Percentiles rank a stretch among this genome's conserved stretches.
phyloP scores from a whole-genome alignment of 2,113 vertebrate species.

The Brachionichthys hirsutus region DNA sequence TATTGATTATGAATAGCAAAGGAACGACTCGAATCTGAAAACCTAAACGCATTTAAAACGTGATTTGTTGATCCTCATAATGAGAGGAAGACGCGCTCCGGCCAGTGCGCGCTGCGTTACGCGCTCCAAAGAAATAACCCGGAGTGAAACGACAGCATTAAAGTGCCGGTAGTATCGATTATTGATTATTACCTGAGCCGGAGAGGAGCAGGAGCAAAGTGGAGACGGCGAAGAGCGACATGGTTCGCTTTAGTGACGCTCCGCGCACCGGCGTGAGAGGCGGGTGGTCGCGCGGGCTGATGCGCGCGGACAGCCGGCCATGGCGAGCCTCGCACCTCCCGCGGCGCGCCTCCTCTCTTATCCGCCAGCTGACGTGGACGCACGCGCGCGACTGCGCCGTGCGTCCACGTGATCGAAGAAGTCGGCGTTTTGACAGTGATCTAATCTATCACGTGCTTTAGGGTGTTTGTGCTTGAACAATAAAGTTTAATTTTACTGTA shows the following conservation, averaged over 20 bases:
- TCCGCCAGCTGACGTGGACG: conserved; percentile 13
- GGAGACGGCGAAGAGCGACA: conserved; percentile 62
- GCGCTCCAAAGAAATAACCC: not conserved
- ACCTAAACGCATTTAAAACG: too few species aligned
- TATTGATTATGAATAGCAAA: too few species aligned
- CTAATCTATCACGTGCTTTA: too few species aligned
- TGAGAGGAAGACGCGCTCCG: not conserved
- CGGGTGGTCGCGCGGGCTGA: conserved; percentile 17
- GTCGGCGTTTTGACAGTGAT: too few species aligned
- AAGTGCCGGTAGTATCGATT: not conserved
- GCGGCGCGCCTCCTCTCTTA: conserved; percentile 22
- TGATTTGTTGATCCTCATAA: too few species aligned
- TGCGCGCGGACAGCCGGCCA: conserved; percentile 31
- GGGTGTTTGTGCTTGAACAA: too few species aligned
- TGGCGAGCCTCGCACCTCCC: conserved; percentile 21
- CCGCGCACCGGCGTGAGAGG: conserved; percentile 40
- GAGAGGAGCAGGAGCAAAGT: conserved; percentile 66
- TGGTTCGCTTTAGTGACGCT: conserved; percentile 44
- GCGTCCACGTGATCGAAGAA: conserved; percentile 17
- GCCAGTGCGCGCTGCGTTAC: too few species aligned
- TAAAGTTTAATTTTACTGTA: too few species aligned
- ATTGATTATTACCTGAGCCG: conserved; percentile 64
- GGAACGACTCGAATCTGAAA: too few species aligned
- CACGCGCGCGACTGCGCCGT: not conserved
- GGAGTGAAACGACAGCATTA: not conserved